Base-by-base conservation (phyloP, 2,888 invertebrate species). In the Danaus chrysippus region DNA sequence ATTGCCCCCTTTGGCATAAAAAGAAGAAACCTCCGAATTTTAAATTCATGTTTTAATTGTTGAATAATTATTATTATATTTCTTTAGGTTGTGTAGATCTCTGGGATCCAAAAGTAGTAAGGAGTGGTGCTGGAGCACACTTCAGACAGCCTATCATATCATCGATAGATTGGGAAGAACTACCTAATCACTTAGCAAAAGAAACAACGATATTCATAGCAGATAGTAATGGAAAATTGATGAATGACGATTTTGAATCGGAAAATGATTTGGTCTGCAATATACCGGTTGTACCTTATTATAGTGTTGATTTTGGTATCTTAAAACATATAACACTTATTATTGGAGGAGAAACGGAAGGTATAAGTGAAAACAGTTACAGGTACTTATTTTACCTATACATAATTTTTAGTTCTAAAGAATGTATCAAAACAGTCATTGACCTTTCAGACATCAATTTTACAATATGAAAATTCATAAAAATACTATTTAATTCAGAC, bases 271-370 rank as follows among this genome's bases (percentile, higher is more conserved):
- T 70, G 44, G 73, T 69, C 13, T 62, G 59, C 12, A 56, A 76
- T 54, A 76, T 94, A 62, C 93, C 94, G 23, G 78, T 93, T 42
- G 65, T 93, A 54, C 93, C 94, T 42, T 96, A 96, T 78, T 93
- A 93, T 76, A 78, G 92, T 57, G 80, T 93, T 0, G 87, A 94
- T 72, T 95, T 92, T 81, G 76, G 87, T 1, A 73, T 82, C 34
- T 78, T 85, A 56, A 81, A 89, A 34, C 92, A 94, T 69, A 91
- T 93, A 41, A 92, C 95, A 42, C 79, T 98, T 5, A 92, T 98
- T 43, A 91, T 98, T 70, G 97, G 98, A 12, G 98, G 98, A 10
- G 98, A 98, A 86, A 97, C 97, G 9, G 93, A 95, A 80, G 97
- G 98, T 0, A 90, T 98, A n/a, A 96, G 96, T 86, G 79, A 91